Evolutionary conservation across 2,888 invertebrate genomes (phyloP), one percentile per base, ranked within the genome.

Genomic region (Aethes cnicana): DNA sequence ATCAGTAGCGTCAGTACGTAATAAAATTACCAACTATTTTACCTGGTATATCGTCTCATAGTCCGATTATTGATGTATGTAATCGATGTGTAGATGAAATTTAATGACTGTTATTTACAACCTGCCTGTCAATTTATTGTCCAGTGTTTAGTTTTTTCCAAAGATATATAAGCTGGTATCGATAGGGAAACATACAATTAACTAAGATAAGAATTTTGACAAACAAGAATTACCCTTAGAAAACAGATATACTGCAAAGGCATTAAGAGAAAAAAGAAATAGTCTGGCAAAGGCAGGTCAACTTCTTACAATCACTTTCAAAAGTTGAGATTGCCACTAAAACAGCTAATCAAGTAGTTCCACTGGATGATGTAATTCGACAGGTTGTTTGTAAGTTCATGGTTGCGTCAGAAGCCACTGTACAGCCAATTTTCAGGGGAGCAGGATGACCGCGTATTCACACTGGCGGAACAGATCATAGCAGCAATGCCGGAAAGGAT

Each of bases 401-500:
- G n/a, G 14, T 50, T 11, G 50, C 53, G 62, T 68, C 67, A 73
- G 67, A 66, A 74, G 68, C 69, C 72, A 81, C 72, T 75, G 74
- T 62, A 76, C 65, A 64, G 66, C 68, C 73, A 65, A 59, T 63
- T 87, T 93, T 78, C 92, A 95, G 96, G 96, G 94, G 96, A 96
- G 83, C 96, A 96, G 90, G 96, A 97, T 91, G 96, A 95, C 69
- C 93, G 96, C 73, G 97, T 97, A 59, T 92, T 97, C 71, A 97
- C 97, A 48, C 90, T 99, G 74, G 98, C 98, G 47, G 98, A 98
- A 81, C 98, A 98, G 90, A 98, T 99, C 68, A 99, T 99, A 73
- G 98, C 98, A 47, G 98, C 98, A 7, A 96, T 99, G 93, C 98
- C 99, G 54, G 98, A 98, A 65, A 92, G 98, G 70, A 99, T 98